Percentiles rank a stretch among this genome's conserved stretches.
These are phyloP conservation scores for Eumeta japonica DNA, from an alignment of 1,140 invertebrate species.

Conservation along the genomic window DNA sequence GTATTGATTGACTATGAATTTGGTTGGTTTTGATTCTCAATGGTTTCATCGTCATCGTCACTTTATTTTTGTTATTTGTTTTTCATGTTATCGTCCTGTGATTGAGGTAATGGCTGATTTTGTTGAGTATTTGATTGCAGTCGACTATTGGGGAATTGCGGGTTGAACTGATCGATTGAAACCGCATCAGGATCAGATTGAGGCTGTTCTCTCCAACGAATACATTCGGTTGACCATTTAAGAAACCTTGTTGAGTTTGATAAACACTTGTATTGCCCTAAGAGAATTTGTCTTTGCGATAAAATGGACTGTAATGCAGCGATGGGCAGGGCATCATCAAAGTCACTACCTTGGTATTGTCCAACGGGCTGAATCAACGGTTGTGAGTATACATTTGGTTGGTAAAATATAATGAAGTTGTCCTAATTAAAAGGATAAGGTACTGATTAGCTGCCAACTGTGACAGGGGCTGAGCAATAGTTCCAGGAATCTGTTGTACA, in stretches of 20 bases:
- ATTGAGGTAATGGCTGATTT: too few species aligned
- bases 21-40: constrained; percentile 1
- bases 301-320: constrained; percentile 39
- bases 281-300: constrained; percentile 34
- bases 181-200: too few species aligned
- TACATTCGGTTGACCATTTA: too few species aligned
- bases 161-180: constrained; percentile 20
- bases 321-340: constrained; percentile 33
- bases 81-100: too few species aligned
- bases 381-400: too few species aligned
- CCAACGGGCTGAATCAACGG: too few species aligned
- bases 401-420: constrained; percentile 28
- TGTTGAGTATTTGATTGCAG: too few species aligned
- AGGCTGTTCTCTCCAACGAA: too few species aligned
- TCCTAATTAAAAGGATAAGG: constrained; percentile 24
- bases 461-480: constrained; percentile 30
- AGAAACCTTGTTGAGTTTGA: too few species aligned
- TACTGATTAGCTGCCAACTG: constrained; percentile 37
- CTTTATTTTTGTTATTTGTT: too few species aligned
- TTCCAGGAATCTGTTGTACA: constrained; percentile 44
- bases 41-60: too few species aligned
- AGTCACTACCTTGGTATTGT: constrained; percentile 22
- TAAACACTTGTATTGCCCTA: constrained; percentile 14
- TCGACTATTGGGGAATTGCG: too few species aligned
- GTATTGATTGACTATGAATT: neutral